Percentiles rank a stretch among this genome's conserved stretches.
Conservation (phyloP, 1,140 invertebrate species). For the Arctopsyche grandis region DNA sequence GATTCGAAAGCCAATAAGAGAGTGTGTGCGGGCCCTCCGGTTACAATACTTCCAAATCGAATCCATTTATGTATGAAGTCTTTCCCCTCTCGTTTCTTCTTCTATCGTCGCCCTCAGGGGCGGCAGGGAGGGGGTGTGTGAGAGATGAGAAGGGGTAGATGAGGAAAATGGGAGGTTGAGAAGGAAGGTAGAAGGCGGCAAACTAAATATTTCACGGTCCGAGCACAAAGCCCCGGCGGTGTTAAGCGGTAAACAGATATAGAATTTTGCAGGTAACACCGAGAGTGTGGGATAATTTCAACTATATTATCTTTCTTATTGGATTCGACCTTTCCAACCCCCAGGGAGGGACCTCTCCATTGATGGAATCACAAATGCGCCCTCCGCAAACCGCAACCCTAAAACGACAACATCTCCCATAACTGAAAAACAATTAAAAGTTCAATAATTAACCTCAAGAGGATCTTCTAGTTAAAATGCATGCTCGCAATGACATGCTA, state of each 20-base stretch:
- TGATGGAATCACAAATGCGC: constrained; percentile 36
- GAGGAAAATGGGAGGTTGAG: no score
- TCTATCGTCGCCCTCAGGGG: background rate
- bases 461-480: no score
- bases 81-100: constrained; percentile 16
- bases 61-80: constrained; percentile 46
- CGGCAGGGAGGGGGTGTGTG: background rate
- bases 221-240: constrained; percentile 13
- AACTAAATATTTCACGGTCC: constrained; percentile 45
- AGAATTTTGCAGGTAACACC: constrained; percentile 40
- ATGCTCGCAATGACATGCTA: no score
- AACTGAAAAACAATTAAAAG: no score
- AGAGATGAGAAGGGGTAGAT: background rate
- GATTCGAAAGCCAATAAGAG: constrained; percentile 36
- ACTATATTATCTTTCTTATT: constrained; percentile 49
- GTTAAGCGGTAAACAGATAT: constrained; percentile 44
- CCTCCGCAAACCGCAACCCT: background rate
- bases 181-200: no score
- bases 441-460: no score
- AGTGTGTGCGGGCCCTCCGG: constrained; percentile 28
- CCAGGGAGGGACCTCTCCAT: background rate
- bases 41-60: constrained; percentile 44
- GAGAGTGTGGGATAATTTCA: constrained; percentile 42
- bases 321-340: constrained; percentile 36
- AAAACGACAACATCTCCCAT: no score